phyloP scores from a whole-genome alignment of 64 coral and sea anemone genomes.

The Exaiptasia diaphana region DNA sequence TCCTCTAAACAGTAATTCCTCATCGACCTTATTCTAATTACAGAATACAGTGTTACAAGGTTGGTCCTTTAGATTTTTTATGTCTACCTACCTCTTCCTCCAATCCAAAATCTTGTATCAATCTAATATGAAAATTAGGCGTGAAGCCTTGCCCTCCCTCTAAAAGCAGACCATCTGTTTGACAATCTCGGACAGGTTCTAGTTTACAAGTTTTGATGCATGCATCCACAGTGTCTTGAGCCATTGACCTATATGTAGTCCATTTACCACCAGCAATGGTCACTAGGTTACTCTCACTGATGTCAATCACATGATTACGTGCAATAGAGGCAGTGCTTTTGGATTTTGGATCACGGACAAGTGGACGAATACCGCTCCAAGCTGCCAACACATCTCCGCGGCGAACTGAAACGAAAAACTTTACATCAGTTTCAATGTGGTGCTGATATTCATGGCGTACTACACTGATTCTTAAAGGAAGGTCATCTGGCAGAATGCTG shows the following conservation, averaged over 20 bases:
- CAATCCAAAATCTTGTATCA: conserved; percentile 90
- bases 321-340: conserved; percentile 89
- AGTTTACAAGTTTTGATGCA: conserved; percentile 77
- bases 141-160: conserved; percentile 90
- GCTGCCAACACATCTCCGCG: conserved; percentile 86
- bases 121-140: conserved; percentile 69
- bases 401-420: conserved; percentile 53
- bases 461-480: no score
- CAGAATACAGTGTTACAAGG: no score
- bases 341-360: conserved; percentile 85
- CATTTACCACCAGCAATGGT: conserved; percentile 97
- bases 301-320: conserved; percentile 88
- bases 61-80: no score
- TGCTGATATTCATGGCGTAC: no score
- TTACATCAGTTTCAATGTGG: no score
- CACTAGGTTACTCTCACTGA: conserved; percentile 81
- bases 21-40: no score
- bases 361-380: conserved; percentile 91
- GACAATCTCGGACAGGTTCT: conserved; percentile 61
- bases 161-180: conserved; percentile 86
- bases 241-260: conserved; percentile 97
- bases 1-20: no score
- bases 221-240: conserved; percentile 85
- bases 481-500: no score
- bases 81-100: conserved; percentile 86